Evolutionary conservation across 2,113 vertebrate genomes (phyloP), one percentile per base, ranked within the genome.

Genomic region (Urocitellus parryii): DNA sequence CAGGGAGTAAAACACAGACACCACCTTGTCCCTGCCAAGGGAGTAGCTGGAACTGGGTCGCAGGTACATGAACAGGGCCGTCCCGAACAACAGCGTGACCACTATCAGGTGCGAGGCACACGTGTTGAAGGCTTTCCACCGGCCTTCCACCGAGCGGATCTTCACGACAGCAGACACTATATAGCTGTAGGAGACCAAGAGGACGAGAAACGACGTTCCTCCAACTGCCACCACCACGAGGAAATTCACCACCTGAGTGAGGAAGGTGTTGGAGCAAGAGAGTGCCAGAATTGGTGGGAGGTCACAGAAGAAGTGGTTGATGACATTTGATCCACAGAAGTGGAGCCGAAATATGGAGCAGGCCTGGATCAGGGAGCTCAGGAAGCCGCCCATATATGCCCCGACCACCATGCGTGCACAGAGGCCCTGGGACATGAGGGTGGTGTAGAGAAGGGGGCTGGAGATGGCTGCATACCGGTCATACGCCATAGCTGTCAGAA

Each of bases 221-320:
- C 95, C 94, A 1, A 95, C 32, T 5, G 82, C 39, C 2, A 76
- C 80, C 58, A 97, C 97, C n/a, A 98, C 34, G 0, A 97, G 93
- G 83, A 97, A 97, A 61, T 97, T 97, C 13, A 98, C 81, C 58
- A 98, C 88, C 37, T 97, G 97, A 51, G 96, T 98, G 56, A 92
- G n/a, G 9, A 96, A 96, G 20, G 90, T 96, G 65, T 94, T 61
- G 1, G 96, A n/a, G 2, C 98, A 98, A 56, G 98, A 98, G 3
- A 98, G 96, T n/a, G 98, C 98, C 65, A 98, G 90, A 34, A 98
- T 14, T 0, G 97, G 97, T 0, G 97, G 97, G 32, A 98, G 91
- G 51, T 98, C 95, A 0, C 98, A 98, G 92, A 98, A 98, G 95
- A 98, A 98, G 70, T 98, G 95, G 65, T 98, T n/a, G 39, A 97